These are phyloP conservation scores for Vidua macroura DNA, from an alignment of 2,113 vertebrate species.

Conservation along the genomic window DNA sequence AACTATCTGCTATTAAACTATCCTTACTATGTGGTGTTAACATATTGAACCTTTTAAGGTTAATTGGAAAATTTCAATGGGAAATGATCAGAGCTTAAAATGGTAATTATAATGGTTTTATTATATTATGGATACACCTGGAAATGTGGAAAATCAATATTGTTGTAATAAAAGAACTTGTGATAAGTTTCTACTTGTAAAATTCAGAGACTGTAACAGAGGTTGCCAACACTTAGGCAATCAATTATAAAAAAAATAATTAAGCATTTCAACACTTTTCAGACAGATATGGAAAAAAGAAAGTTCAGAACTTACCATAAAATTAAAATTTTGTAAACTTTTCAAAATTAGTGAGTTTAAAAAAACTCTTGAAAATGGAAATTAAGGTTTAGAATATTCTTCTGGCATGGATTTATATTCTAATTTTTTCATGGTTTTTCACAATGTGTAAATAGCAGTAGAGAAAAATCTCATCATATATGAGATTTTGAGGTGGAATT, in stretches of 20 bases:
- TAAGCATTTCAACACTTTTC: background rate
- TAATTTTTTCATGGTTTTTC: background rate
- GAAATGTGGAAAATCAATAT: background rate
- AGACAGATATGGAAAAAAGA: background rate
- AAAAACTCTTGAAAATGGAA: background rate
- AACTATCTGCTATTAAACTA: background rate
- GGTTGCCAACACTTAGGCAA: background rate
- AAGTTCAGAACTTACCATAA: background rate
- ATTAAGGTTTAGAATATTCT: background rate
- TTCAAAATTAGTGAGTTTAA: background rate
- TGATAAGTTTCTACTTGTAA: background rate
- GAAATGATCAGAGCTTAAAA: background rate
- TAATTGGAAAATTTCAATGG: background rate
- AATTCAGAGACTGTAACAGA: background rate
- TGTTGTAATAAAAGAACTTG: background rate
- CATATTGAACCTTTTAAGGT: background rate
- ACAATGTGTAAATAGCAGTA: background rate
- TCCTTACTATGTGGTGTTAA: background rate
- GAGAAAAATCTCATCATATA: background rate
- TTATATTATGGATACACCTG: background rate
- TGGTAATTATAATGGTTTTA: background rate
- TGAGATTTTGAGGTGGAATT: background rate
- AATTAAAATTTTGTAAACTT: background rate
- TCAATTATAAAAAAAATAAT: background rate
- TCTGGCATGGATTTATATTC: background rate